Evolutionary conservation across 2,797 vertebrate species (phyloP), one percentile per base, ranked within the genome.

Genomic region (Bovichtus variegatus): DNA sequence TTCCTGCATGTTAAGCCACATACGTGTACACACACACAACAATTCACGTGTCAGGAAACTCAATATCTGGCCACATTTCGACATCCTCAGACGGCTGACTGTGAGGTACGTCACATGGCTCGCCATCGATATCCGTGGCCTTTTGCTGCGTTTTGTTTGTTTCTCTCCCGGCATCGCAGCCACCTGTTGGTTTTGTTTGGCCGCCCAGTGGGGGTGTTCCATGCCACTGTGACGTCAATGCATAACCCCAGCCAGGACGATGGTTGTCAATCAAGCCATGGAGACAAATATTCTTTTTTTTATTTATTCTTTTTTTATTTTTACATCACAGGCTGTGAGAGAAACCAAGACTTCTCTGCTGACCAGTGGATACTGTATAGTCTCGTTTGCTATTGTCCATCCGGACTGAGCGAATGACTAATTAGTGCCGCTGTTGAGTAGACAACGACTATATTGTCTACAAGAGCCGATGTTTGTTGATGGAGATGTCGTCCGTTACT

Each of bases 161-260:
- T 29, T 50, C 12, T 27, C 27, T 25, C 25, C 13, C 3, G 5
- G 9, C 19, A 23, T 36, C 23, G 7, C 71, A 44, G 36, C 36
- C 77, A 61, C 77, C 69, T 70, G 69, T 73, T 57, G 72, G 41
- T 66, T 61, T 55, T 34, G 67, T 72, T 62, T 63, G 62, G 43
- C 70, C 71, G 16, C 66, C 57, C 55, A 36, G 43, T 3, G 58
- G 29, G 23, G 47, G 27, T 9, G 64, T 51, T 25, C 6, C 53
- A 9, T 23, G 36, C n/a, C 21, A 8, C 23, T 5, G 16, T 59
- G 62, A 65, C 41, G 19, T 68, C 59, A 60, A 7, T 57, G 36
- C 53, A 25, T 2, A 11, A 7, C 18, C n/a, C 7, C n/a, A 9
- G n/a, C 41, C 11, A 16, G 23, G 21, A 34, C 3, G 4, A 44